phyloP scores from a whole-genome alignment of 2,113 vertebrate species.

The Myrmophylax atrothorax region DNA sequence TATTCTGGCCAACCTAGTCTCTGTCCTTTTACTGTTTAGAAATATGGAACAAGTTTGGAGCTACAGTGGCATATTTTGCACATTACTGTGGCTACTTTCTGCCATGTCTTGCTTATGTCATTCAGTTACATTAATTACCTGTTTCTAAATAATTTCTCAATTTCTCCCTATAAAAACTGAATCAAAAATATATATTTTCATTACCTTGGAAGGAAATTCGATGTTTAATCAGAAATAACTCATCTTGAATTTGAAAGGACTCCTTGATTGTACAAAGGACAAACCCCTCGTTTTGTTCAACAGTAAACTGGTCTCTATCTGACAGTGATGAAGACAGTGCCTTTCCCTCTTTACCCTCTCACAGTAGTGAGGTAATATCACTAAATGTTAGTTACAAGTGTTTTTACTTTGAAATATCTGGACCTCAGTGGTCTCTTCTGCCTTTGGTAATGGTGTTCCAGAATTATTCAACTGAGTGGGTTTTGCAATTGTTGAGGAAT shows the following conservation, averaged over 20 bases:
- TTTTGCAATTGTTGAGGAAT: background rate
- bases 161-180: background rate
- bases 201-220: background rate
- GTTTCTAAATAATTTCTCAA: background rate
- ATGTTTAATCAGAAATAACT: background rate
- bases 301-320: background rate
- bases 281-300: fast-evolving
- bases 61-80: background rate
- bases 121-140: background rate
- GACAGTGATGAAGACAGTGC: background rate
- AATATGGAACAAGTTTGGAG: background rate
- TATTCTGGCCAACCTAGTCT: background rate
- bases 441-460: background rate
- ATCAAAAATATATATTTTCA: background rate
- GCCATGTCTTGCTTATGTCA: background rate
- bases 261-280: background rate
- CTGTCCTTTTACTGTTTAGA: background rate
- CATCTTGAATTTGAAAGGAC: background rate
- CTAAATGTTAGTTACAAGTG: background rate
- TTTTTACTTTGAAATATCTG: background rate
- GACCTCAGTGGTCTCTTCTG: background rate
- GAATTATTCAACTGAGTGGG: background rate
- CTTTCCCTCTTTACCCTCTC: background rate
- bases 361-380: background rate
- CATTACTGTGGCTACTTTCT: background rate